Percentiles rank a stretch among this genome's conserved stretches.
Evolutionary conservation across 1,140 invertebrate species (phyloP).

Genomic region (Drosophila dunni): DNA sequence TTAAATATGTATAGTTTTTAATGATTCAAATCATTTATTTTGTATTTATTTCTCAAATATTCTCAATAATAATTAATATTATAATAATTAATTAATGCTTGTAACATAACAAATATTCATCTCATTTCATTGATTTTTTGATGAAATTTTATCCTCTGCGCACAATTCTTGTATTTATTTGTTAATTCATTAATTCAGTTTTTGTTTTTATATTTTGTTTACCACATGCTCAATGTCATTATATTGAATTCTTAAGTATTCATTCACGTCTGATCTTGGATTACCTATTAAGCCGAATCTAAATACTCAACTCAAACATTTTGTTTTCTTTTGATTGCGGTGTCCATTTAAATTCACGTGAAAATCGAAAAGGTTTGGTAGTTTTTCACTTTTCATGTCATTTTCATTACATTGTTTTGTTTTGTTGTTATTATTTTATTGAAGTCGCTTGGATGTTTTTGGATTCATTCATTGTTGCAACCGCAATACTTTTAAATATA

Average conservation of each 20-base stretch:
- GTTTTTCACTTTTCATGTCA: conserved; percentile 22
- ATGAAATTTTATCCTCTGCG: conserved; percentile 49
- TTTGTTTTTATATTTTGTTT: conserved; percentile 2
- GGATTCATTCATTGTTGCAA: conserved; percentile 38
- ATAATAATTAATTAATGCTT: conserved; percentile 84
- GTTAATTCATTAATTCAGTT: conserved; percentile 44
- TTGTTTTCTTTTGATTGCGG: not conserved
- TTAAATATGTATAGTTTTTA: conserved; percentile 52
- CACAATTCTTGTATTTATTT: conserved; percentile 41
- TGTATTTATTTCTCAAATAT: conserved; percentile 83
- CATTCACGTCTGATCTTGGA: conserved; percentile 27
- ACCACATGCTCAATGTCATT: conserved; percentile 54
- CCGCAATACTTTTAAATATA: conserved; percentile 63
- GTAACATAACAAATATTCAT: conserved; percentile 83
- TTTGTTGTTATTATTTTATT: conserved; percentile 54
- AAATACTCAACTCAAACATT: conserved; percentile 28
- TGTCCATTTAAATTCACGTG: conserved; percentile 56
- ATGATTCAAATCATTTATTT: conserved; percentile 81
- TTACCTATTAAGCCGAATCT: conserved; percentile 26
- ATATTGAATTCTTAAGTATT: conserved; percentile 40
- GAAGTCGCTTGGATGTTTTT: conserved; percentile 44
- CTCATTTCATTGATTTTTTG: conserved; percentile 57
- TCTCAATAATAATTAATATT: conserved; percentile 84
- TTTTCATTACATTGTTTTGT: conserved; percentile 39
- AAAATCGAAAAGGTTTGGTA: conserved; percentile 63